Base-by-base conservation (phyloP, 1,140 invertebrate species). In the Archivesica marissinica region DNA sequence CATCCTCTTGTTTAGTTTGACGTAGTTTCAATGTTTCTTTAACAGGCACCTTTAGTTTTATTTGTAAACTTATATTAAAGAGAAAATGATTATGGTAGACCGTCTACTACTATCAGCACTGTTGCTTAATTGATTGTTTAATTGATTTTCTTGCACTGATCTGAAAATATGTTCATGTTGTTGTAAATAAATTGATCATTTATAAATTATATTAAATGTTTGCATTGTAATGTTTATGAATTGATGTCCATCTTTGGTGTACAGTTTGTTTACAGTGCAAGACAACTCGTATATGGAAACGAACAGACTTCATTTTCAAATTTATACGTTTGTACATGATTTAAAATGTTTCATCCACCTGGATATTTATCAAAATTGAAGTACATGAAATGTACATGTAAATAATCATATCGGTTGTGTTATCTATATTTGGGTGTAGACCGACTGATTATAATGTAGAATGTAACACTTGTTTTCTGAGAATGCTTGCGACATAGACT, bases 131-230 rank as follows among this genome's bases (percentile, higher is more conserved):
- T 15, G 33, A 35, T 56, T 47, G 44, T 47, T n/a, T 23, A 56
- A 23, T 56, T 25, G 28, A 23, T 56, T 23, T 44, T 72, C 68
- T 78, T 78, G 76, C 76, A 78, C 76, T 78, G 76, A 78, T 78
- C n/a, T 78, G 76, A 59, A 64, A 78, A 47, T 72, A 72, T 44
- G 41, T 47, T 9, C 68, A 50, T 44, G 33, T 72, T 72, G 68
- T 72, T 72, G 68, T 72, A 47, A 47, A 72, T 72, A 64, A 25
- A 64, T 11, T 25, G 33, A 20, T 50, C 25, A 28, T 47, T 38
- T 38, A 13, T 38, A 30, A 15, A 38, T 66, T 15, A 61, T 61
- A 30, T 33, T 66, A 38, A 66, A 66, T 66, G 33, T 20, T 38
- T 66, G 20, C 33, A 4, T 41, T 44, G 13, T 38, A 56, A 20